Percentiles rank a stretch among this genome's conserved stretches.
Conservation (phyloP, 1,140 invertebrate genomes). For the Halyomorpha halys region DNA sequence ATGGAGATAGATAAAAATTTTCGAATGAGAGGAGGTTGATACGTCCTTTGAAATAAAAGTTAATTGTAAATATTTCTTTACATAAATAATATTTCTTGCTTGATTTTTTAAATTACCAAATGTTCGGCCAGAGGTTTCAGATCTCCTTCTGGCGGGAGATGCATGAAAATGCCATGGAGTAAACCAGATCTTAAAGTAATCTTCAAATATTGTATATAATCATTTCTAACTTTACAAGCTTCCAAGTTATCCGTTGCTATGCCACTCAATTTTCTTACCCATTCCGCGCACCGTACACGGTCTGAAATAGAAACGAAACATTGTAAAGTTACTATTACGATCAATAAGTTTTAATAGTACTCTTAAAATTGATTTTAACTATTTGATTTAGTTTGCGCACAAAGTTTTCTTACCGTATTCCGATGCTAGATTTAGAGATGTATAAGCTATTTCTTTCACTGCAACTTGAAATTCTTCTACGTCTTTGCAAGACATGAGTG, state of each 20-base stretch:
- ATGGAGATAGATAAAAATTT: too few species aligned
- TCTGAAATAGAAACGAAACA: constrained; percentile 33
- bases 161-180: constrained; percentile 39
- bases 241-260: constrained; percentile 38
- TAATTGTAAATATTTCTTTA: too few species aligned
- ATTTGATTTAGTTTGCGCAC: too few species aligned
- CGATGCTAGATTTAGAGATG: constrained; percentile 29
- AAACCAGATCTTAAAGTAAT: constrained; percentile 39
- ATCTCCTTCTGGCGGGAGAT: constrained; percentile 35
- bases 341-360: background rate
- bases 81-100: too few species aligned
- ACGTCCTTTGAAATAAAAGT: too few species aligned
- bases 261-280: constrained; percentile 37
- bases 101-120: constrained; percentile 33
- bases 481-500: constrained; percentile 28
- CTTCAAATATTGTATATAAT: constrained; percentile 40
- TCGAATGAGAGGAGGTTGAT: too few species aligned
- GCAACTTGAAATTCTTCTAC: constrained; percentile 34
- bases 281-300: constrained; percentile 41
- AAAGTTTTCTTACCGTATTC: constrained; percentile 31
- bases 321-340: background rate
- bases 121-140: constrained; percentile 37
- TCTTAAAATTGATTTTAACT: background rate
- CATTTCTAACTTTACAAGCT: constrained; percentile 38
- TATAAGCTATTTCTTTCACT: constrained; percentile 31